A percentile compares a stretch with the other conserved stretches of the same genome.
Evolutionary conservation across 2,888 invertebrate species (phyloP).

Genomic region (Ochlodes sylvanus): DNA sequence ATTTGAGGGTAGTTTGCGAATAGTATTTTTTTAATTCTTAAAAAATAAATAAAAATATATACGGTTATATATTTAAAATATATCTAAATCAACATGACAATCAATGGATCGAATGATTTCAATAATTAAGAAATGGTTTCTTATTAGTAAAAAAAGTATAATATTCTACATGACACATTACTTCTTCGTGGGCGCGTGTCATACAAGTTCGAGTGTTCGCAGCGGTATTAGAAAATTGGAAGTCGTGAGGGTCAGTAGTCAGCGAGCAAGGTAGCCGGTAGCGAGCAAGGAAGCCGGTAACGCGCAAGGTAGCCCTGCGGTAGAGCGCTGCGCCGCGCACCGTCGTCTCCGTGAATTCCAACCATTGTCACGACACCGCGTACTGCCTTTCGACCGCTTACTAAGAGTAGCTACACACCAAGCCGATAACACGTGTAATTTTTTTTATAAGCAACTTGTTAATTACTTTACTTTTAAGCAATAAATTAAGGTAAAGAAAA

Average conservation of each 20-base stretch:
- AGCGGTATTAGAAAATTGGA: background rate
- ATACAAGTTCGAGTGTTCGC: background rate
- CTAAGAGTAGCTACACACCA: slow-evolving; percentile 41
- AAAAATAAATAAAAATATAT: too few species aligned
- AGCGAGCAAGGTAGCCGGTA: background rate
- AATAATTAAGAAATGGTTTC: too few species aligned
- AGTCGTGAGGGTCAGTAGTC: slow-evolving; percentile 13
- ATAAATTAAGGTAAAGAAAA: too few species aligned
- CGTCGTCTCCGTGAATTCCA: slow-evolving; percentile 67
- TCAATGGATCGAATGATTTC: too few species aligned
- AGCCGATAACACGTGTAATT: slow-evolving; percentile 16
- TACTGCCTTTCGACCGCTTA: slow-evolving; percentile 50
- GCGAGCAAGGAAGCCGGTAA: slow-evolving; percentile 25
- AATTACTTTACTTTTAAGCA: too few species aligned
- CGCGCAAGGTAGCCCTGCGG: slow-evolving; percentile 34
- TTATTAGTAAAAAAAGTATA: too few species aligned
- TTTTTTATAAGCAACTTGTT: background rate
- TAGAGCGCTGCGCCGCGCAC: slow-evolving; percentile 47
- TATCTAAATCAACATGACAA: too few species aligned
- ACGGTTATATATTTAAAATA: too few species aligned
- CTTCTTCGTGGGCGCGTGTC: too few species aligned
- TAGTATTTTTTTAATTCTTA: too few species aligned
- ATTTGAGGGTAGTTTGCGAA: too few species aligned
- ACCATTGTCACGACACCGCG: slow-evolving; percentile 69
- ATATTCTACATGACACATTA: too few species aligned